A percentile compares a stretch with the other conserved stretches of the same genome.
Evolutionary conservation across 2,888 invertebrate genomes (phyloP).

Genomic region (Halocaridina rubra): DNA sequence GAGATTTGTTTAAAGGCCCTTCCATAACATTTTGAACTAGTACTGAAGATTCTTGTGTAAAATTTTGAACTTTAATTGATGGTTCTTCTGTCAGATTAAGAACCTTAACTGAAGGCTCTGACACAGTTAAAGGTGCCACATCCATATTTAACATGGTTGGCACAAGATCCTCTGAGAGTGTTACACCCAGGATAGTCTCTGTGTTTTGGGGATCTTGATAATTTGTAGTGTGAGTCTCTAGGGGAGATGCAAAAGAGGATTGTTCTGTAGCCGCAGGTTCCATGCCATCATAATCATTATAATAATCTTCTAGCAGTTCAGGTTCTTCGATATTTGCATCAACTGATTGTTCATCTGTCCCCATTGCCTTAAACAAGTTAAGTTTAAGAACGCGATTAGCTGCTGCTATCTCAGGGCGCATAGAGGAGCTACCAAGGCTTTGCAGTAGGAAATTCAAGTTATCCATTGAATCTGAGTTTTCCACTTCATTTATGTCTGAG

Average conservation of each 20-base stretch:
- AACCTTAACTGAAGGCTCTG: slow-evolving; percentile 28
- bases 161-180: background rate
- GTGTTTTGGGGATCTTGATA: background rate
- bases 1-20: too few relatives aligned
- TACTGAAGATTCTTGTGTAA: too few relatives aligned
- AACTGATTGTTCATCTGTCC: background rate
- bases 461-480: slow-evolving; percentile 9
- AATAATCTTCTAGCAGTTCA: background rate
- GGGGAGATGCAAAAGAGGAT: slow-evolving; percentile 10
- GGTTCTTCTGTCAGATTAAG: slow-evolving; percentile 5
- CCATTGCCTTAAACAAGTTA: background rate
- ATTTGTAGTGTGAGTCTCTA: background rate
- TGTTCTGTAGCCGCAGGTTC: slow-evolving; percentile 37
- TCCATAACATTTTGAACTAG: too few relatives aligned
- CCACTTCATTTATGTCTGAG: slow-evolving; percentile 13
- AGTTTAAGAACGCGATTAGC: slow-evolving; percentile 29
- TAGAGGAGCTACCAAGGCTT: slow-evolving; percentile 13
- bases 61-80: too few relatives aligned
- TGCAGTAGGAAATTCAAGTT: slow-evolving; percentile 17
- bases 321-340: slow-evolving; percentile 21
- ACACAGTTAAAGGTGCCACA: slow-evolving; percentile 25
- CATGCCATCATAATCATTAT: slow-evolving; percentile 10
- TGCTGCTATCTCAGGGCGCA: slow-evolving; percentile 45
- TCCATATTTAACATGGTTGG: slow-evolving; percentile 35
- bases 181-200: background rate